Evolutionary conservation across 2,888 invertebrate species (phyloP).

Genomic region (Nebria salina): DNA sequence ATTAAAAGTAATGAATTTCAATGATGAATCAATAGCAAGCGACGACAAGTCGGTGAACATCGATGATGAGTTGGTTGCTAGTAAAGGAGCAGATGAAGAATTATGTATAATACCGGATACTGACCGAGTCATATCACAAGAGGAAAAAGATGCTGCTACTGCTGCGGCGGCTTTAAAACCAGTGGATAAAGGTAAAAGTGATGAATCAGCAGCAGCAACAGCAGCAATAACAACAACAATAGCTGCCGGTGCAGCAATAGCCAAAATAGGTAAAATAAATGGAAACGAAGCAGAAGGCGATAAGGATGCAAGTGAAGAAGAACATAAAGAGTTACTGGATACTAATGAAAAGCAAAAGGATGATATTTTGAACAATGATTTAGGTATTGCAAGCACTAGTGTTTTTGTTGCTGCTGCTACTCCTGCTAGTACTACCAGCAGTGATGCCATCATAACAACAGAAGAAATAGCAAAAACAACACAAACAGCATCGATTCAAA

Average conservation of each 20-base stretch:
- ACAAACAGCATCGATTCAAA: too few relatives aligned
- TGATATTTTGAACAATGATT: too few relatives aligned
- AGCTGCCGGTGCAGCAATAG: background rate
- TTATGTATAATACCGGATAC: constrained; percentile 76
- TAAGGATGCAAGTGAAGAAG: background rate
- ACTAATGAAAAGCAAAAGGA: too few relatives aligned
- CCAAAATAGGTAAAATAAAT: background rate
- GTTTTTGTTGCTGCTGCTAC: background rate
- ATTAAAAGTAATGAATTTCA: constrained; percentile 48
- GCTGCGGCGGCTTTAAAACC: constrained; percentile 59
- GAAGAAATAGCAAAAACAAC: background rate
- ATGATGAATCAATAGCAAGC: constrained; percentile 55
- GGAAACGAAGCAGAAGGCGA: background rate
- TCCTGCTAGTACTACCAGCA: background rate
- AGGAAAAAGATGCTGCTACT: constrained; percentile 69
- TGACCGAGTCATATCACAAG: constrained; percentile 73
- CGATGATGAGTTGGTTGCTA: constrained; percentile 53
- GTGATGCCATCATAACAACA: background rate
- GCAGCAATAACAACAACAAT: background rate
- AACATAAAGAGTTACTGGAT: too few relatives aligned
- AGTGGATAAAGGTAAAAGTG: constrained; percentile 39
- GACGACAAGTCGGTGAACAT: constrained; percentile 43
- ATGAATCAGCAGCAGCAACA: constrained; percentile 53
- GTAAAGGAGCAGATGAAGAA: constrained; percentile 72
- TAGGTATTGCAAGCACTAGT: too few relatives aligned